Base-by-base conservation (phyloP, 2,888 invertebrate genomes). In the Ptycholaimellus sp. region DNA sequence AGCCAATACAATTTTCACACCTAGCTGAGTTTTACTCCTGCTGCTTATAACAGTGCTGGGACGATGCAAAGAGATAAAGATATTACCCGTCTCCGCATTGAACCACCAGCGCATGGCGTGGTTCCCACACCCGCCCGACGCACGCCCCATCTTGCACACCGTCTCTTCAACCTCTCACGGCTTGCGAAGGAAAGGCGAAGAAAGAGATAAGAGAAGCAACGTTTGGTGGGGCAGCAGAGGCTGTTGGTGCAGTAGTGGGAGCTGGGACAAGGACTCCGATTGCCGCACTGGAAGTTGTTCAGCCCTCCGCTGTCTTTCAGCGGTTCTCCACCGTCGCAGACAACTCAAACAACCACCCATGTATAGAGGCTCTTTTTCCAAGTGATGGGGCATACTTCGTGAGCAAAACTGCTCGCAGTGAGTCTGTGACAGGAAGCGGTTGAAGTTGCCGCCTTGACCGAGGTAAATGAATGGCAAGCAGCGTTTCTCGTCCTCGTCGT, bases 41-140 rank as follows among this genome's bases (percentile, higher is more conserved):
- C n/a, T n/a, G n/a, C n/a, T n/a, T n/a, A n/a, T n/a, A n/a, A n/a
- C n/a, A n/a, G n/a, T n/a, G n/a, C n/a, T n/a, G n/a, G n/a, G n/a
- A n/a, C n/a, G n/a, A n/a, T n/a, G 43, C n/a, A n/a, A n/a, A n/a
- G n/a, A n/a, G n/a, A n/a, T n/a, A n/a, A n/a, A n/a, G n/a, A n/a
- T n/a, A n/a, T 52, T 56, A 33, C 55, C 56, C 17, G 56, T 52
- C 38, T 51, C 53, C n/a, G 56, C 56, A 38, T 56, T 56, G 46
- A 53, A 56, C 53, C 53, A 56, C 56, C 56, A 56, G 9, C 56
- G 47, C 39, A 50, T 55, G 31, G 48, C 49, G 42, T 52, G 52
- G 6, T 51, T 53, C 30, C 52, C 53, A 40, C 56, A 56, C 43
- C 51, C 53, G 33, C 56, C 53, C 42, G 20, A 14, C 20, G 21